Base-by-base conservation (phyloP, 2,113 vertebrate genomes). In the Callipepla squamata region DNA sequence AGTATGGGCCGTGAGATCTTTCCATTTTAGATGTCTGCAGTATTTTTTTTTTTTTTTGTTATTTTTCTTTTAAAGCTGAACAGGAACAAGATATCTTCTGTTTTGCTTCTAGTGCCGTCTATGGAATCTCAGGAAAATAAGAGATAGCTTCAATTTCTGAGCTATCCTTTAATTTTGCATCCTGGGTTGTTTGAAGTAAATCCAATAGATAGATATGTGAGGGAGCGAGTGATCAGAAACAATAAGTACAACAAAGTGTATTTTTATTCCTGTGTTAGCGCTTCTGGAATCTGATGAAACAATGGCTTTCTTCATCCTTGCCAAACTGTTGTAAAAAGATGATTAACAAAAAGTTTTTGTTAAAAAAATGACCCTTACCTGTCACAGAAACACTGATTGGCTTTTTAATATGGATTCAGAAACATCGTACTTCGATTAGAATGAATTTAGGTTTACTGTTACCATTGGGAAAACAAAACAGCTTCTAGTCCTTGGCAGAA, bases 311-410 rank as follows among this genome's bases (percentile, higher is more conserved):
- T 19, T 53, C 57, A 19, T 78, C 40, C 11, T 26, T 26, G 16
- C 4, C 28, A 89, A 55, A 69, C 58, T 38, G 2, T 42, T 3
- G 62, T 42, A 40, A 68, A 72, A 61, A 11, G 57, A 28, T 42
- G 85, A 66, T 23, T 69, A 92, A 51, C 7, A 14, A 58, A 70
- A 63, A 47, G 3, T 2, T 74, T 66, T 62, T 82, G 6, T 51
- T 65, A 38, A 45, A 68, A 59, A 20, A 61, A 16, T 1, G 0
- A n/a, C 30, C 17, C 9, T 59, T 47, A 3, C 14, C 5, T 57
- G 11, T 76, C 38, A 44, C 47, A 7, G 2, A 73, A 14, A 0
- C 23, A 18, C 30, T 85, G 9, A 30, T 89, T 22, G 73, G 4
- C 25, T 9, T 76, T 76, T 82, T 82, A 48, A 42, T 8, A 11